Evolutionary conservation across 1,140 invertebrate species (phyloP).

Genomic region (Eulimnadia texana): DNA sequence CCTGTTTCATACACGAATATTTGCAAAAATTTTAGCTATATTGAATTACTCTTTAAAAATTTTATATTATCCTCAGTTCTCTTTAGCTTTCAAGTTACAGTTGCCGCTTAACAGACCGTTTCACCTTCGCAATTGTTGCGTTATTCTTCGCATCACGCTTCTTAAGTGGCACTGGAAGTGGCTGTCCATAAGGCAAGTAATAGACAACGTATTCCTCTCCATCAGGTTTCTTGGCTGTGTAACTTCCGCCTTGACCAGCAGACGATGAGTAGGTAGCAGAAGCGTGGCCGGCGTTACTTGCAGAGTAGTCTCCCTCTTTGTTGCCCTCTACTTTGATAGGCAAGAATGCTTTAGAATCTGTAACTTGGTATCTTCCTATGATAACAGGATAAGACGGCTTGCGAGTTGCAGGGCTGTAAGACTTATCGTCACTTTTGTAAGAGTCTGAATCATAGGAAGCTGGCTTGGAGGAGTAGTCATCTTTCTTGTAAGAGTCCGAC

Average conservation of each 20-base stretch:
- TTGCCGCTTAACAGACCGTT: background rate
- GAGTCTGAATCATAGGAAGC: background rate
- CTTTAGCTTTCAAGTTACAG: background rate
- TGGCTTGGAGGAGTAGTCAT: background rate
- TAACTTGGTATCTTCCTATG: slow-evolving; percentile 17
- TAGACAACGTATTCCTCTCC: slow-evolving; percentile 17
- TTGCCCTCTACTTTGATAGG: slow-evolving; percentile 11
- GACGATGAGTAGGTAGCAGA: background rate
- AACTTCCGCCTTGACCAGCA: background rate
- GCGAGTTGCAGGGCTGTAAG: background rate
- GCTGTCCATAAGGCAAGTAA: slow-evolving; percentile 17
- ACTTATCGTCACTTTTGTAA: slow-evolving; percentile 4
- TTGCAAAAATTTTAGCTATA: too few species aligned
- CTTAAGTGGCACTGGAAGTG: slow-evolving; percentile 10
- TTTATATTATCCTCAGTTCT: too few species aligned
- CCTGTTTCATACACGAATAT: too few species aligned
- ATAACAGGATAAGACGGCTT: slow-evolving; percentile 14
- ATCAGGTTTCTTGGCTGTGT: slow-evolving; percentile 9
- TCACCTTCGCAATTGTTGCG: background rate
- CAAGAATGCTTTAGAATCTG: slow-evolving; percentile 15
- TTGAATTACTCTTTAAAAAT: too few species aligned
- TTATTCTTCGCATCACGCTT: background rate
- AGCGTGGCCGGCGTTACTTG: background rate
- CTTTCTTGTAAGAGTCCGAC: background rate
- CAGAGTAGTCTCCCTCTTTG: background rate